Conservation (phyloP, 2,888 invertebrate species). For the Caenorhabditis sp. region DNA sequence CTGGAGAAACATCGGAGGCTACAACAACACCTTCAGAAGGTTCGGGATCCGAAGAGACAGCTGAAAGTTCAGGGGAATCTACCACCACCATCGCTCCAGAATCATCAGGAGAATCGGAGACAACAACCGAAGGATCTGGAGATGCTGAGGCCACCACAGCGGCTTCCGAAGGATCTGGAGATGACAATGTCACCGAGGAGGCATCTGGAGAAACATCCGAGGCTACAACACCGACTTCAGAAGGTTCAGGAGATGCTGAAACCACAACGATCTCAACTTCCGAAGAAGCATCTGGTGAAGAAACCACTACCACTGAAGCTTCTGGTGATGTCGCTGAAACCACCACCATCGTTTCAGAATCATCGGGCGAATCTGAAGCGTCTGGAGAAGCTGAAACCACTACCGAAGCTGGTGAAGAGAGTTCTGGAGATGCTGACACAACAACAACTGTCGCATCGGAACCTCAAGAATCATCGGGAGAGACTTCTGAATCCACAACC, state of each 20-base stretch:
- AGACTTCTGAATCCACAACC: constrained; percentile 6
- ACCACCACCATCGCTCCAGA: constrained; percentile 1
- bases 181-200: constrained; percentile 9
- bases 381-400: constrained; percentile 17
- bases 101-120: constrained; percentile 11
- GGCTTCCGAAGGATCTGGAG: constrained; percentile 5
- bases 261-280: constrained; percentile 14
- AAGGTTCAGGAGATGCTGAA: constrained; percentile 1
- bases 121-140: constrained; percentile 7
- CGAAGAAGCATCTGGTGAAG: constrained; percentile 24
- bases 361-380: constrained; percentile 7
- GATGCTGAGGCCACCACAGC: not conserved
- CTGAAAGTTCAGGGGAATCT: constrained; percentile 20
- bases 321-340: too few species aligned
- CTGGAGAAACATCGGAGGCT: constrained; percentile 6
- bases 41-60: not conserved
- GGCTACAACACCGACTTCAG: not conserved
- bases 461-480: constrained; percentile 7
- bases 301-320: constrained; percentile 17
- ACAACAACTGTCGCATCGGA: constrained; percentile 12
- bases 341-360: constrained; percentile 10
- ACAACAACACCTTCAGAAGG: not conserved
- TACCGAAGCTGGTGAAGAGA: constrained; percentile 18
- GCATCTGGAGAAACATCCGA: constrained; percentile 3
- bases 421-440: constrained; percentile 13